phyloP scores from a whole-genome alignment of 2,888 invertebrate species.

The Mechanitis mazaeus region DNA sequence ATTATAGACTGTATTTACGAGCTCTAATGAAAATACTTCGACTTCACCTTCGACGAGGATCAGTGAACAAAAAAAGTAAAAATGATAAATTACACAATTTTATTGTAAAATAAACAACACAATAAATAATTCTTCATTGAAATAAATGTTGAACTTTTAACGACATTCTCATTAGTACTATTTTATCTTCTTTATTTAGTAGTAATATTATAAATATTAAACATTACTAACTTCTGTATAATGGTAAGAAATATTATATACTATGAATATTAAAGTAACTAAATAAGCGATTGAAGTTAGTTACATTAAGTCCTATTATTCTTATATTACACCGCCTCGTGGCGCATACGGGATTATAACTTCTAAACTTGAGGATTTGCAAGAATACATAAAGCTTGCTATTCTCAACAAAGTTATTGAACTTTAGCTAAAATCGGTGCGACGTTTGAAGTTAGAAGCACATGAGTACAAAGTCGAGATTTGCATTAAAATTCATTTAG shows the following conservation, averaged over 20 bases:
- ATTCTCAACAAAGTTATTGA: conserved; percentile 27
- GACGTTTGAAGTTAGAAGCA: conserved; percentile 26
- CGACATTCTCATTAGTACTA: neutral
- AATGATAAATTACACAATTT: no score
- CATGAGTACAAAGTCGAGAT: conserved; percentile 26
- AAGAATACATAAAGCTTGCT: conserved; percentile 24
- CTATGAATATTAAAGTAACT: neutral
- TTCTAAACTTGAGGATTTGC: conserved; percentile 22
- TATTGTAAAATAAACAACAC: no score
- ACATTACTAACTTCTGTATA: neutral
- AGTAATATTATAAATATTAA: neutral
- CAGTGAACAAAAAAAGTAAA: no score
- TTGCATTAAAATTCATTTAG: conserved; percentile 31
- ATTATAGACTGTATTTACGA: neutral
- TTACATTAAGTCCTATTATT: neutral
- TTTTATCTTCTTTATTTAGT: neutral
- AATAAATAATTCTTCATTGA: no score
- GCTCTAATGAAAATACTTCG: neutral
- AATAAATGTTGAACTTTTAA: no score
- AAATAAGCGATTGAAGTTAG: conserved; percentile 5
- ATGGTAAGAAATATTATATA: neutral
- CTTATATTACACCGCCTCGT: conserved; percentile 9
- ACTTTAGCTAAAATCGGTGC: conserved; percentile 26
- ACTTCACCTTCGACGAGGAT: neutral
- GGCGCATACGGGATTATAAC: conserved; percentile 21